Evolutionary conservation across 2,797 vertebrate genomes (phyloP), one percentile per base, ranked within the genome.

Genomic region (Valencia hispanica): DNA sequence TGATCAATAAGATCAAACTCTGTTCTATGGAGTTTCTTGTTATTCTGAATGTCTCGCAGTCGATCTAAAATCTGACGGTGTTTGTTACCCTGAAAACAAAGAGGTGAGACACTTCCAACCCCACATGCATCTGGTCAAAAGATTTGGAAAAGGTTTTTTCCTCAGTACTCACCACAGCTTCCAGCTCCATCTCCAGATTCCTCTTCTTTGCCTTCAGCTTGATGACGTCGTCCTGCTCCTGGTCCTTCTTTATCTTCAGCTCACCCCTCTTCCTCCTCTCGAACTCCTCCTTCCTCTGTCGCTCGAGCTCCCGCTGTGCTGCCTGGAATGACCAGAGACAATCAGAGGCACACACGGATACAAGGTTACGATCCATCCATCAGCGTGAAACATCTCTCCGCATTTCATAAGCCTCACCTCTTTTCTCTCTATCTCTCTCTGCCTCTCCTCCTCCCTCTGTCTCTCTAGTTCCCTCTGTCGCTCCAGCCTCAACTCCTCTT

Each of bases 171-270:
- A 99, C 98, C 96, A 99, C 94, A 53, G 97, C 97, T 92, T 99
- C 97, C 92, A 99, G 91, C 85, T 99, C 98, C 88, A 98, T 96
- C 92, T 97, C 97, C 81, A 99, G 95, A 90, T 95, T 97, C 89
- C 96, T 97, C 92, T 97, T 99, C 87, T 95, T 98, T 39, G 97
- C 96, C 71, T 96, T 97, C 82, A 99, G 82, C 81, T 85, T 96
- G 86, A 96, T 92, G 73, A 99, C 97, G 79, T 98, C 97, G 86
- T 97, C 96, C 90, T 97, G 97, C 80, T 99, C 97, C 81, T 96
- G 94, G 69, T 96, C 96, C 78, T 87, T 96, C 65, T 97, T 97
- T 84, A 94, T 96, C 83, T 97, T 95, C 75, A 99, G 97, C 70
- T 99, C 97, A 36, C 96, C 96, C 55, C 95, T 93, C 71, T 93